Percentiles rank a stretch among this genome's conserved stretches.
Conservation (phyloP, 1,140 invertebrate species). For the Atopsyche davidsoni region DNA sequence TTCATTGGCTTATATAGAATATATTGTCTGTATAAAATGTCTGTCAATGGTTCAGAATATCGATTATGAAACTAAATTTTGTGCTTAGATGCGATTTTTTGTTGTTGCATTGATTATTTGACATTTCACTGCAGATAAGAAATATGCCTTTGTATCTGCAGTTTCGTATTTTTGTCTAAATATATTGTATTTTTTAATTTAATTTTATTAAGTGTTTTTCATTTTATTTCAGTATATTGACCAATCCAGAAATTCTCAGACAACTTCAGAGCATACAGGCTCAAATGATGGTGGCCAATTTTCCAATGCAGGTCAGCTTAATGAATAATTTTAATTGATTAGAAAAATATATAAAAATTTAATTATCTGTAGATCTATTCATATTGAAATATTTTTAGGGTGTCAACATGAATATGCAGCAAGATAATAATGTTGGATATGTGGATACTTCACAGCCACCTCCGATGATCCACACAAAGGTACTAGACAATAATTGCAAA, state of each 20-base stretch:
- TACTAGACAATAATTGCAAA: conserved; percentile 15
- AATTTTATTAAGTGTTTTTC: background rate
- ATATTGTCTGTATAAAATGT: too few relatives aligned
- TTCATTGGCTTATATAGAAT: too few relatives aligned
- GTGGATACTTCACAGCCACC: conserved; percentile 28
- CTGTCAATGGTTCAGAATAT: too few relatives aligned
- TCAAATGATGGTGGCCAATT: conserved; percentile 44
- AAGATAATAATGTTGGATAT: conserved; percentile 25
- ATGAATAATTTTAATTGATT: conserved; percentile 2
- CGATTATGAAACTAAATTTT: too few relatives aligned
- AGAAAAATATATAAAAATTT: conserved; percentile 29
- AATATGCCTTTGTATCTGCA: too few relatives aligned
- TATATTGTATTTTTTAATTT: background rate
- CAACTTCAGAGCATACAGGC: conserved; percentile 63
- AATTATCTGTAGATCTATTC: conserved; percentile 3
- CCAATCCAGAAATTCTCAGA: conserved; percentile 68
- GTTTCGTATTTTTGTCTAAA: conserved; percentile 1
- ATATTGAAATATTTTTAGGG: conserved; percentile 21
- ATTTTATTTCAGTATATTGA: conserved; percentile 53
- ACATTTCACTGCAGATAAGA: too few relatives aligned
- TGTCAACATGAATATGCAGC: conserved; percentile 18
- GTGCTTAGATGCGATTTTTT: too few relatives aligned
- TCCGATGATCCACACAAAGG: conserved; percentile 22
- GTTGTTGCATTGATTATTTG: too few relatives aligned
- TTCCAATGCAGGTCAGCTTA: conserved; percentile 37